Evolutionary conservation across 2,888 invertebrate genomes (phyloP).

Genomic region (Xanthorhoe designata): DNA sequence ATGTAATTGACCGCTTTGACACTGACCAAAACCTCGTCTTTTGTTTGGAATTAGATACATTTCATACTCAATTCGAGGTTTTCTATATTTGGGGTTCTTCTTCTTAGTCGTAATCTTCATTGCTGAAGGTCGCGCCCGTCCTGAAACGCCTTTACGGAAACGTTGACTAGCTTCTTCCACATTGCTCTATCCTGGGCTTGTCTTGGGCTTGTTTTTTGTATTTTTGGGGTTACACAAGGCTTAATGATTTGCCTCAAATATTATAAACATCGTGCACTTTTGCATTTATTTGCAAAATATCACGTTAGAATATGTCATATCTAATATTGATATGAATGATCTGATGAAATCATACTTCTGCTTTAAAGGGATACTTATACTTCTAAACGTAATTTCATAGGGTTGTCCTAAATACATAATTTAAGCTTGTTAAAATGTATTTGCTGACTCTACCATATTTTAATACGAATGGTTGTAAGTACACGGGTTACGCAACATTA

Average conservation of each 20-base stretch:
- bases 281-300: no score
- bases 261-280: neutral
- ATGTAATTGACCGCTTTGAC: neutral
- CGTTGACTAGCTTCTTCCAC: no score
- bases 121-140: no score
- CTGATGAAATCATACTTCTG: no score
- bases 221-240: conserved; percentile 9
- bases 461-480: conserved; percentile 19
- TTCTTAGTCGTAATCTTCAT: no score
- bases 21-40: neutral
- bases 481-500: conserved; percentile 25
- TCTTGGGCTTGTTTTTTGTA: no score
- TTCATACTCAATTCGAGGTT: neutral
- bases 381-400: no score
- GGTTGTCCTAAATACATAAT: neutral
- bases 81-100: neutral
- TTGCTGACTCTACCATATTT: neutral
- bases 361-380: no score
- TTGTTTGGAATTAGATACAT: neutral
- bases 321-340: no score
- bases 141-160: no score
- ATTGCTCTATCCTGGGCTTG: no score
- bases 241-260: conserved; percentile 2
- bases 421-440: neutral
- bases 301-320: no score